Base-by-base conservation (phyloP, 2,797 vertebrate species). In the Clarias platycephalus region DNA sequence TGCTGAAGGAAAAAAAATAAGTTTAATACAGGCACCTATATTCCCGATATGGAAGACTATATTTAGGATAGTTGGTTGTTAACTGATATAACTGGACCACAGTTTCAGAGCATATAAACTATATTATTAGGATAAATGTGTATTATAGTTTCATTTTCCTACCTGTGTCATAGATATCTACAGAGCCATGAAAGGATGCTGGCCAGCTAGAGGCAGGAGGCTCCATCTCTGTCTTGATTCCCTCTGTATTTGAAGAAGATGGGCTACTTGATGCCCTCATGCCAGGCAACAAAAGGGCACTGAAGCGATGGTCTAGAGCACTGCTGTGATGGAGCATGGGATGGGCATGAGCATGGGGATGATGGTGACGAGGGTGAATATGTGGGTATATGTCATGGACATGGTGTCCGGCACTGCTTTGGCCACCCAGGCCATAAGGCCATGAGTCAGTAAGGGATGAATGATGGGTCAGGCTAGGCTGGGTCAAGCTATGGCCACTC, bases 91-190 rank as follows among this genome's bases (percentile, higher is more conserved):
- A 82, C 13, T 71, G 6, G 31, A 26, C 28, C 40, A 58, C 9
- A 81, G n/a, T 34, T 15, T 22, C 18, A 44, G 18, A 44, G 7
- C 24, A 15, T 55, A 31, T 60, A 24, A 77, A 55, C 7, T 28
- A 1, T 4, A 64, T 76, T 83, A 26, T 34, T 13, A 72, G 12
- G 31, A 7, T 74, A n/a, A 60, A 66, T 22, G n/a, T 20, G 6
- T n/a, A 72, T 22, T 64, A 57, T 55, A 20, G 31, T 55, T 62
- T 70, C 22, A 31, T 75, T 28, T 15, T 66, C 94, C 92, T 93
- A 98, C 98, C 96, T 96, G 97, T 83, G 37, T 99, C 97, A 84
- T 97, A 97, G n/a, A 96, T 94, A 90, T 99, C 97, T 92, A 98
- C 91, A 0, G 97, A 96, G 80, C 96, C 97, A 1, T 98, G 97